Evolutionary conservation across 2,797 vertebrate species (phyloP).

Genomic region (Cyprinella venusta): DNA sequence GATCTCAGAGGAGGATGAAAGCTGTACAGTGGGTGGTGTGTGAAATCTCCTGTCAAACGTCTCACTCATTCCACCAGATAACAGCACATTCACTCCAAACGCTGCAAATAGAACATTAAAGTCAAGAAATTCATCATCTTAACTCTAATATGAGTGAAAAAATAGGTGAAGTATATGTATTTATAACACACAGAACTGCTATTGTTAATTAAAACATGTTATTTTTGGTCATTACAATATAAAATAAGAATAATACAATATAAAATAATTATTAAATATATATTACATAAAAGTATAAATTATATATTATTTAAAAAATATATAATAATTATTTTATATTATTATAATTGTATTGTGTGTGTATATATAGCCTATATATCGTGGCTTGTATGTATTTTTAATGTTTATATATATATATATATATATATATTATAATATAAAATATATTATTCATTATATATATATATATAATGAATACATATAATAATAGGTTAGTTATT

Average conservation of each 20-base stretch:
- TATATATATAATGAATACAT: too few species aligned
- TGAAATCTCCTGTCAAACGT: slow-evolving; percentile 62
- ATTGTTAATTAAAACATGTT: not conserved
- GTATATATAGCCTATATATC: too few species aligned
- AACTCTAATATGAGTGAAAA: not conserved
- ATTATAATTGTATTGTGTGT: too few species aligned
- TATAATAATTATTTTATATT: not conserved
- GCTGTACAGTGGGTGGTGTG: slow-evolving; percentile 60
- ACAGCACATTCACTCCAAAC: not conserved
- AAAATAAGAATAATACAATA: not conserved
- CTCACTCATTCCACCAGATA: slow-evolving; percentile 12
- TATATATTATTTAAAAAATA: not conserved
- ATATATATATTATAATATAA: too few species aligned
- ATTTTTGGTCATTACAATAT: not conserved
- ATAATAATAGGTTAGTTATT: too few species aligned
- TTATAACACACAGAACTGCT: not conserved
- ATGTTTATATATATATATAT: too few species aligned
- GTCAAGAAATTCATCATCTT: not conserved
- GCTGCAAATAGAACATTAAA: not conserved
- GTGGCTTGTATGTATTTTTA: too few species aligned
- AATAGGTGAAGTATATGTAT: not conserved
- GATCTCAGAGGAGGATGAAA: slow-evolving; percentile 54
- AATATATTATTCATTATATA: too few species aligned
- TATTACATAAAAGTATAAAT: not conserved
- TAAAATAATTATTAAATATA: slow-evolving; percentile 52